phyloP scores from a whole-genome alignment of 2,888 invertebrate genomes.

The Andrena hattorfiana region DNA sequence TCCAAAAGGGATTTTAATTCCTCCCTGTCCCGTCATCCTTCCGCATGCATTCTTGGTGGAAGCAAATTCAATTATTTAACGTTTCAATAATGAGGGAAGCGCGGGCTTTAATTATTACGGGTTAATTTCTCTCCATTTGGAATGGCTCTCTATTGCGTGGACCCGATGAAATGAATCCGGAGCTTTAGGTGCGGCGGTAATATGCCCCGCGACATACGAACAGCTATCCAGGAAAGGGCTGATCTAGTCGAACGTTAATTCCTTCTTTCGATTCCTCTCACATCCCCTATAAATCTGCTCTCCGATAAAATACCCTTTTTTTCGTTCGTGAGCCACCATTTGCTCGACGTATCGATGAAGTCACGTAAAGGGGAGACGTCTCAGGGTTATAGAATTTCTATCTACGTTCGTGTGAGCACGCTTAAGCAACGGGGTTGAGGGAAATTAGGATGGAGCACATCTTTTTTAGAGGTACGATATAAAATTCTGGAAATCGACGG shows the following conservation, averaged over 20 bases:
- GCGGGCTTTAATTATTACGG: neutral
- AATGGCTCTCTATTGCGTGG: neutral
- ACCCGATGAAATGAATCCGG: slow-evolving; percentile 18
- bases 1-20: neutral
- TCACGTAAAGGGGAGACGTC: slow-evolving; percentile 31
- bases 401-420: slow-evolving; percentile 5
- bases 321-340: slow-evolving; percentile 24
- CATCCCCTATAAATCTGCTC: slow-evolving; percentile 43
- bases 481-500: neutral
- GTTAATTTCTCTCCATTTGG: neutral
- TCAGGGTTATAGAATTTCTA: slow-evolving; percentile 23
- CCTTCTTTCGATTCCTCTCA: slow-evolving; percentile 17
- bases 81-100: neutral
- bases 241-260: slow-evolving; percentile 60
- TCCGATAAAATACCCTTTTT: slow-evolving; percentile 14
- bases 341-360: slow-evolving; percentile 36
- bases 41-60: neutral
- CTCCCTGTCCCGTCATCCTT: neutral
- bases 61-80: neutral
- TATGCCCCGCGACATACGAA: slow-evolving; percentile 10
- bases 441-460: neutral
- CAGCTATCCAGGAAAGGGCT: slow-evolving; percentile 33
- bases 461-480: neutral
- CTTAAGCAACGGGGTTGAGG: neutral
- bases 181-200: slow-evolving; percentile 13